phyloP scores from a whole-genome alignment of 2,797 vertebrate genomes.

The Loriculus beryllinus region DNA sequence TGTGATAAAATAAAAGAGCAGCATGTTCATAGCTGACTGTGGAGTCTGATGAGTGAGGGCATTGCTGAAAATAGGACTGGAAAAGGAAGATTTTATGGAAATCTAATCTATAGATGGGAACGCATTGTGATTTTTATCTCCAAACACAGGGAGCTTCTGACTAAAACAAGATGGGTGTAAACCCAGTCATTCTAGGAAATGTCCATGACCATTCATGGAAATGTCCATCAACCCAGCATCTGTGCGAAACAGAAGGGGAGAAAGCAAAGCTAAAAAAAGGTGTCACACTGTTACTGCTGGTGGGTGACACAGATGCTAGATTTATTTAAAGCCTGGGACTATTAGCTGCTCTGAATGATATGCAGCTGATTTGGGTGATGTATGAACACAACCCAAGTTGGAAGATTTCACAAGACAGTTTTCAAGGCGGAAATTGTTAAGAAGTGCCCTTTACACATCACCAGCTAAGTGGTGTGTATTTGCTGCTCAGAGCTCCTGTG shows the following conservation, averaged over 20 bases:
- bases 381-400: not conserved
- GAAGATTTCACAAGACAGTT: not conserved
- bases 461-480: conserved; percentile 32
- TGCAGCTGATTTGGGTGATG: not conserved
- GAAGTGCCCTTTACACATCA: conserved; percentile 36
- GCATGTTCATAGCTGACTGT: not conserved
- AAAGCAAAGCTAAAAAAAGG: not conserved
- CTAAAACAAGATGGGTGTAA: not conserved
- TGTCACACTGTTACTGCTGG: not conserved
- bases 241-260: not conserved
- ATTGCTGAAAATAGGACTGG: not conserved
- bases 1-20: not conserved
- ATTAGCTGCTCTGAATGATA: not conserved
- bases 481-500: conserved; percentile 3
- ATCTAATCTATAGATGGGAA: not conserved
- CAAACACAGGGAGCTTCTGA: not conserved
- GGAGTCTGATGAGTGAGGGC: not conserved
- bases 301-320: not conserved
- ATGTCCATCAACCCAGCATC: not conserved
- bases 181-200: not conserved
- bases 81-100: not conserved
- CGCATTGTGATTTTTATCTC: not conserved
- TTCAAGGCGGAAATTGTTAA: conserved; percentile 16
- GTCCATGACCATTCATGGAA: not conserved
- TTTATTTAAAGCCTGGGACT: not conserved